Conservation (phyloP, 2,888 invertebrate genomes). For the Margaritifera margaritifera region DNA sequence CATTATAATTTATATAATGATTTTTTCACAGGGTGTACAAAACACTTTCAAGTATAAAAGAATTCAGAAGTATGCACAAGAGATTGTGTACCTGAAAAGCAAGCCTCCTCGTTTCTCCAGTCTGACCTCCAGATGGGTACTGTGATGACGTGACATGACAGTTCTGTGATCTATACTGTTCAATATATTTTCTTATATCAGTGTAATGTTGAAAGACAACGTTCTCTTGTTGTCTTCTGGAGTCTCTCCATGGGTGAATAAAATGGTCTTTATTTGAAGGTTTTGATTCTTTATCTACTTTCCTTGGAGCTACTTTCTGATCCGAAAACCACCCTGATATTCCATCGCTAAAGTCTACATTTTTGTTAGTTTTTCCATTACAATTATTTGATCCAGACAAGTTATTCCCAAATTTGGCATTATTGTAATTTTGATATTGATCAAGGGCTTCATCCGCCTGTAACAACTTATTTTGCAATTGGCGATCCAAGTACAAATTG, state of each 20-base stretch:
- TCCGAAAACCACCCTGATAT: conserved; percentile 54
- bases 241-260: conserved; percentile 45
- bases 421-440: conserved; percentile 28
- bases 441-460: conserved; percentile 52
- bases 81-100: conserved; percentile 26
- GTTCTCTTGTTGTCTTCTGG: conserved; percentile 35
- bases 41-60: too few relatives aligned
- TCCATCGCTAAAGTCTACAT: conserved; percentile 26
- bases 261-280: conserved; percentile 19
- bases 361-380: conserved; percentile 16
- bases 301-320: conserved; percentile 47
- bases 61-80: too few relatives aligned
- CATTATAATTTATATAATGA: too few relatives aligned
- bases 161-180: conserved; percentile 53
- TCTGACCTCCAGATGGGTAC: conserved; percentile 24
- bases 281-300: conserved; percentile 38
- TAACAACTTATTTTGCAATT: conserved; percentile 53
- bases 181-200: conserved; percentile 47
- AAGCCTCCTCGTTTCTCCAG: conserved; percentile 27
- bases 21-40: too few relatives aligned
- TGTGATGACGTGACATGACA: conserved; percentile 12
- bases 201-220: conserved; percentile 53
- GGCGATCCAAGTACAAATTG: conserved; percentile 46
- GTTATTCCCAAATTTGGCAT: conserved; percentile 22
- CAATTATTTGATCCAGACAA: conserved; percentile 14